Base-by-base conservation (phyloP, 2,113 vertebrate species). In the Tyrannus savana region DNA sequence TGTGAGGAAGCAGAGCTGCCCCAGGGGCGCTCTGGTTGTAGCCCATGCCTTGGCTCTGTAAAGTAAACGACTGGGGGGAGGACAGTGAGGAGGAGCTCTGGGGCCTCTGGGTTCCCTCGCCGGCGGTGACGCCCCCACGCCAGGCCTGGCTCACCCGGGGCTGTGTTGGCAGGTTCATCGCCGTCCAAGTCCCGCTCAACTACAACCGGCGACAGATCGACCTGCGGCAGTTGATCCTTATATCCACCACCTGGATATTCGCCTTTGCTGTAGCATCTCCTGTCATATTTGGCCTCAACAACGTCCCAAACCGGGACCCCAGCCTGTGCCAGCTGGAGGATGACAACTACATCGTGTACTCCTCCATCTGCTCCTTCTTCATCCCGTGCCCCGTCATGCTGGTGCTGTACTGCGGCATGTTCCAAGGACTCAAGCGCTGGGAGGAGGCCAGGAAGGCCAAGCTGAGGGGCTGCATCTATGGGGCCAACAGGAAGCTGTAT, bases 321-420 rank as follows among this genome's bases (percentile, higher is more conserved):
- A 96, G 95, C 23, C 97, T 98, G 92, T 99, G 99, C 95, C 98
- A 98, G 93, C 98, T 99, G 92, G 99, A 99, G 96, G 98, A 99
- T 95, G 96, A 99, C 94, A 98, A 98, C 97, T 99, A 99, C 53
- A 97, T 99, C 7, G 97, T 99, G 9, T 99, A 98, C 79, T 99
- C 99, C 18, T 99, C 99, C 13, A 97, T 99, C 60, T 99, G 99
- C 96, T 99, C 99, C 96, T 99, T 99, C 97, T 99, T 99, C 97
- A 98, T 99, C 90, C 99, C 99, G 31, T 99, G 99, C 83, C 99
- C 99, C 37, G 97, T 99, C 95, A 99, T 99, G 99, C 97, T 99
- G 74, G 96, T 99, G 86, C 98, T 99, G 49, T 99, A 99, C 97
- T 98, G 98, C 10, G 98, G 99, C 64, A 98, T 99, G 89, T 99